Evolutionary conservation across 2,888 invertebrate species (phyloP), one percentile per base, ranked within the genome.

Genomic region (Agrotis ipsilon): DNA sequence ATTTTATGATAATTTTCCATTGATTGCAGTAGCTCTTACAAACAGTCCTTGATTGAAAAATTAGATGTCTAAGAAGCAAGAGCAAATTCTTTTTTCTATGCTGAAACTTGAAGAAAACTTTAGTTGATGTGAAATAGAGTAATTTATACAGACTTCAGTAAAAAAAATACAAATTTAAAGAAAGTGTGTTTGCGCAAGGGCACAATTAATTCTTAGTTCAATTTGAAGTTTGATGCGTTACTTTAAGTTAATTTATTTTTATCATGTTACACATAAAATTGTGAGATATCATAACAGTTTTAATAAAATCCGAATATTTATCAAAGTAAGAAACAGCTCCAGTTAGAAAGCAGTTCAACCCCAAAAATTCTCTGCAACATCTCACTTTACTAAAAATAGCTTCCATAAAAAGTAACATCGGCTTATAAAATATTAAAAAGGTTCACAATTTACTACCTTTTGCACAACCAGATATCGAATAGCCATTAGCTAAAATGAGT

Each of bases 401-500:
- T 49, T 43, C 57, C 72, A 72, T 79, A 68, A 78, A 76, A 70
- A 61, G 58, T 76, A 68, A 70, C 52, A 19, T 43, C 32, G 46
- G 2, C 62, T 68, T 68, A 55, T 76, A 68, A 70, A 59, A 80
- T 16, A 83, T 80, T 70, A 72, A 82, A 76, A 74, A 74, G 72
- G 68, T 74, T 75, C 54, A 19, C 46, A 79, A 55, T 82, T 77
- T 74, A 77, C 61, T 62, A 5, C 78, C 9, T 27, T 78, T 62
- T n/a, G 48, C 70, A 19, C 43, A 51, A 49, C 32, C 46, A 68
- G 54, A 71, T 77, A 83, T 83, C 72, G 81, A 72, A 82, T 57
- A 68, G 11, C 74, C 74, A 82, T 83, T 78, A 82, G 64, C 74
- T 46, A 54, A 70, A 80, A 75, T 57, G 65, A 68, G 73, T 64